Percentiles rank a stretch among this genome's conserved stretches.
phyloP scores from a whole-genome alignment of 2,113 vertebrate species.

The Sorex fumeus region DNA sequence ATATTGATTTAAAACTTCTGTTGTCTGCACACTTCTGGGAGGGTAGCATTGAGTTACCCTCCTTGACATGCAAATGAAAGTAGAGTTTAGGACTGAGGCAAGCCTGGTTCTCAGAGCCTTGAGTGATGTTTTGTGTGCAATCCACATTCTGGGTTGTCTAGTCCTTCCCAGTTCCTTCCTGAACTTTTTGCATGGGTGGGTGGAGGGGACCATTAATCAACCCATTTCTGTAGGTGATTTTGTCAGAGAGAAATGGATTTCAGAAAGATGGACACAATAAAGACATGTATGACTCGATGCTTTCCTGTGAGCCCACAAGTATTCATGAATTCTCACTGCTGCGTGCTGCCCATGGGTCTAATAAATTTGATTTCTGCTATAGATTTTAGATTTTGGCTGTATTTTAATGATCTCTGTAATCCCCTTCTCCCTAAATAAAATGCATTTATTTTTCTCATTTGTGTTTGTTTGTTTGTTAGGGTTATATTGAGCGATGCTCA shows the following conservation, averaged over 20 bases:
- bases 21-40: constrained; percentile 56
- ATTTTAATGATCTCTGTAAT: background rate
- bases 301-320: background rate
- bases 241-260: constrained; percentile 12
- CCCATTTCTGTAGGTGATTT: background rate
- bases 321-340: background rate
- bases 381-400: background rate
- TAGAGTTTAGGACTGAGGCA: background rate
- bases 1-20: constrained; percentile 79
- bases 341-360: rapidly evolving
- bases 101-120: background rate
- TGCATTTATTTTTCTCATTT: background rate
- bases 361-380: background rate
- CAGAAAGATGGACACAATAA: background rate
- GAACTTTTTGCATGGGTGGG: background rate
- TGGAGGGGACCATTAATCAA: background rate
- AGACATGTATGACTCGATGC: background rate
- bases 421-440: background rate
- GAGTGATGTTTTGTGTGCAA: background rate
- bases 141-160: background rate
- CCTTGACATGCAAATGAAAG: constrained; percentile 39
- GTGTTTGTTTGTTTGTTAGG: too few relatives aligned
- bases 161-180: background rate
- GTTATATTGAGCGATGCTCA: too few relatives aligned
- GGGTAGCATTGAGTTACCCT: background rate